These are phyloP conservation scores for Pachycephus smyrnensis DNA, from an alignment of 2,888 invertebrate genomes.

Conservation along the genomic window DNA sequence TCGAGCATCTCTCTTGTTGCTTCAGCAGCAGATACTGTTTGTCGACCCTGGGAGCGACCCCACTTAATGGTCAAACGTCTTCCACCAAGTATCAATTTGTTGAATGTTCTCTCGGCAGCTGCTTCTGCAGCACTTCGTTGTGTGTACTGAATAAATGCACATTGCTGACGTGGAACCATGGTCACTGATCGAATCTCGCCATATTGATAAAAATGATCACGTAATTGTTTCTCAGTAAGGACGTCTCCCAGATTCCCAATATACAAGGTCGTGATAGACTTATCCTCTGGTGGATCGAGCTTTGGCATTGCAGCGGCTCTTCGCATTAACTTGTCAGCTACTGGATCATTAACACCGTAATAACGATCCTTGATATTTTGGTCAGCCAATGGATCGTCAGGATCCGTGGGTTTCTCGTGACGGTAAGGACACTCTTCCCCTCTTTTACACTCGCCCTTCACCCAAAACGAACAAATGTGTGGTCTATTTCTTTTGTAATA, in stretches of 20 bases:
- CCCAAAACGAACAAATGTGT: constrained; percentile 98
- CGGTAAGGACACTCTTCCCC: constrained; percentile 97
- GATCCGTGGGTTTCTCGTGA: constrained; percentile 96
- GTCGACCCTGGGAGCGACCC: constrained; percentile 93
- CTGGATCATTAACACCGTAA: constrained; percentile 96
- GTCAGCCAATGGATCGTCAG: constrained; percentile 95
- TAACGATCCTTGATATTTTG: constrained; percentile 96
- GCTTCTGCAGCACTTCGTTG: constrained; percentile 89
- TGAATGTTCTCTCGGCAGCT: constrained; percentile 96
- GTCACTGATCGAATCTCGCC: constrained; percentile 97
- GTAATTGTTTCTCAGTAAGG: constrained; percentile 89
- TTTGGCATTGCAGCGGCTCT: constrained; percentile 94
- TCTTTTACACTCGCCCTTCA: constrained; percentile 96
- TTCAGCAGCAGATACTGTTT: constrained; percentile 68
- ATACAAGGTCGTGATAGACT: constrained; percentile 95
- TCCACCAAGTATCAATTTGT: constrained; percentile 88
- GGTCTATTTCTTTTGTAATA: constrained; percentile 96
- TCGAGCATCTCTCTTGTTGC: constrained; percentile 73
- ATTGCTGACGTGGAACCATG: constrained; percentile 91
- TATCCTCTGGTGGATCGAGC: constrained; percentile 95
- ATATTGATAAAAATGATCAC: constrained; percentile 98
- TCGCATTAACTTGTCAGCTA: constrained; percentile 92
- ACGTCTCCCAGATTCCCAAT: constrained; percentile 95
- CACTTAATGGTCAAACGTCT: constrained; percentile 96
- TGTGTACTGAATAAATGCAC: constrained; percentile 97